A percentile compares a stretch with the other conserved stretches of the same genome.
Evolutionary conservation across 2,113 vertebrate genomes (phyloP).

Genomic region (Phalacrocorax pelagicus): DNA sequence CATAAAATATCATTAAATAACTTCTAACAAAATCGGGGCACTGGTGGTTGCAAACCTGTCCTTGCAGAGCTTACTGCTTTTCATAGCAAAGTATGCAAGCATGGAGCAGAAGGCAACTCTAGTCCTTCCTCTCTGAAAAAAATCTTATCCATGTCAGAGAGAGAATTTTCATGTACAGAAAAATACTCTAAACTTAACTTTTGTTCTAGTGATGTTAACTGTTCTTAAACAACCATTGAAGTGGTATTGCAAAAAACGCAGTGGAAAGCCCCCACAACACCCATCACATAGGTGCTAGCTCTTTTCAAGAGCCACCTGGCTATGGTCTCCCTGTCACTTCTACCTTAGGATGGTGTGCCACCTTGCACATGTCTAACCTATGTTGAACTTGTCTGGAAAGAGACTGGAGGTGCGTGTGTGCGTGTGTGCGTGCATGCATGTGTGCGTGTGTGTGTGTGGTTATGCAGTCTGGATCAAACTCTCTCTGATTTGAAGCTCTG

Average conservation of each 20-base stretch:
- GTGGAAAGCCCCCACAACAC: neutral
- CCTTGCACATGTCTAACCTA: neutral
- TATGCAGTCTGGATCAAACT: conserved; percentile 7
- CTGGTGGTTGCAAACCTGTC: neutral
- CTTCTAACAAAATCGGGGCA: neutral
- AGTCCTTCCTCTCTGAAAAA: neutral
- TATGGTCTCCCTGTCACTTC: neutral
- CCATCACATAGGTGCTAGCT: neutral
- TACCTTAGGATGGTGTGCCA: neutral
- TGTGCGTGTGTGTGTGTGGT: neutral
- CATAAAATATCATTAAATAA: neutral
- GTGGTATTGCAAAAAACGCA: neutral
- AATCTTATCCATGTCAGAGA: neutral
- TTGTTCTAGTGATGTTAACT: neutral
- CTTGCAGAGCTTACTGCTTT: neutral
- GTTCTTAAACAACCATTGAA: neutral
- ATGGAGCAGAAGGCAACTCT: neutral
- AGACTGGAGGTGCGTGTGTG: neutral
- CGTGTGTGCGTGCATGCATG: neutral
- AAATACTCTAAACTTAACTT: neutral
- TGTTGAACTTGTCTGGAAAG: neutral
- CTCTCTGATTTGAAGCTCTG: conserved; percentile 35
- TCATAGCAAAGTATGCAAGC: neutral
- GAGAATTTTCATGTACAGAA: neutral
- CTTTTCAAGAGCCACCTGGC: neutral